Conservation (phyloP, 2,797 vertebrate genomes). For the Pterois miles region DNA sequence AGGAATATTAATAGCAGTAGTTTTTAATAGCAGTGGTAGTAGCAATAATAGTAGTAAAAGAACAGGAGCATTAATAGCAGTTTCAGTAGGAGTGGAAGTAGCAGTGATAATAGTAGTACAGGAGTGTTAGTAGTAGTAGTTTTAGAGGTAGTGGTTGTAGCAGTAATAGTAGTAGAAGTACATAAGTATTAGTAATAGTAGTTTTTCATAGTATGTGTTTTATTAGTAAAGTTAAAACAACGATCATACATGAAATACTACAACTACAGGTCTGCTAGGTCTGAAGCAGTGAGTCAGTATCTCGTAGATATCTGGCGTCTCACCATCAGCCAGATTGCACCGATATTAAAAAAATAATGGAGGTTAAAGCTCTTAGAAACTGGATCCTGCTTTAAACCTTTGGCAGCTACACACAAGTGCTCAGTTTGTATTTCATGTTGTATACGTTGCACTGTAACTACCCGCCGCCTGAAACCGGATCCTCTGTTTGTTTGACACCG, state of each 20-base stretch:
- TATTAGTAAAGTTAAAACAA: not conserved
- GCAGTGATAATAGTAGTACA: not conserved
- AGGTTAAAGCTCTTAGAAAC: constrained; percentile 53
- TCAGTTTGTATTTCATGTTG: constrained; percentile 65
- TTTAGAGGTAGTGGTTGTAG: too few species aligned
- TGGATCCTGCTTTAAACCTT: constrained; percentile 45
- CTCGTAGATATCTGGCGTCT: constrained; percentile 1
- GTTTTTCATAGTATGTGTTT: not conserved
- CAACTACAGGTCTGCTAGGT: not conserved
- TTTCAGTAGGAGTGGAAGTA: too few species aligned
- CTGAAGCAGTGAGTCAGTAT: not conserved
- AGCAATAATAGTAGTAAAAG: too few species aligned
- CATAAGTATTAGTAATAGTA: not conserved
- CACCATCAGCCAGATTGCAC: constrained; percentile 27
- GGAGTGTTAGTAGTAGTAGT: not conserved
- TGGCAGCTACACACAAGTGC: constrained; percentile 41
- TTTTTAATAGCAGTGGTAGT: not conserved
- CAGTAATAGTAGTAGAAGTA: not conserved
- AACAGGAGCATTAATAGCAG: too few species aligned
- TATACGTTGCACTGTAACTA: constrained; percentile 70
- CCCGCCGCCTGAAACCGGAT: constrained; percentile 54
- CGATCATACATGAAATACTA: not conserved
- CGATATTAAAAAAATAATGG: constrained; percentile 50
- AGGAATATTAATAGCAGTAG: not conserved
- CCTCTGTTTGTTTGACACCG: constrained; percentile 59